Conservation (phyloP, 64 coral and sea anemone genomes). For the Montipora foliosa region DNA sequence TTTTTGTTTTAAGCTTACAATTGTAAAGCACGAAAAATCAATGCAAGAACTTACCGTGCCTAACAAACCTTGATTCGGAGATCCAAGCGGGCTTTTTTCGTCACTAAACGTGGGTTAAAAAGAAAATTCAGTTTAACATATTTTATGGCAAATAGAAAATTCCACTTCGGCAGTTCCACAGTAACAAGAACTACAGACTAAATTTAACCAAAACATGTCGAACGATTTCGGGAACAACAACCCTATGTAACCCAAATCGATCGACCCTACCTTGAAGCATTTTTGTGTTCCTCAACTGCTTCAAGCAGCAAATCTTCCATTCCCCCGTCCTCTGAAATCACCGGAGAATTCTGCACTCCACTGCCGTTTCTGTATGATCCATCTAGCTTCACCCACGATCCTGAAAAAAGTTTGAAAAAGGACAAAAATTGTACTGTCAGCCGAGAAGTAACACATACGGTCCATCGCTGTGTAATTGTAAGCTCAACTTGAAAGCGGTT, state of each 20-base stretch:
- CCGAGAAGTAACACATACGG: no score
- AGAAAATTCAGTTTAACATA: background rate
- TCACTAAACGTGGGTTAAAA: constrained; percentile 8
- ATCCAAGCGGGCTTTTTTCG: constrained; percentile 53
- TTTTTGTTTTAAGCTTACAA: no score
- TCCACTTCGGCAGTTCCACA: background rate
- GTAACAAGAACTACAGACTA: background rate
- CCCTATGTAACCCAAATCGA: background rate
- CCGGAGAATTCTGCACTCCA: constrained; percentile 87
- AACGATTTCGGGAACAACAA: background rate
- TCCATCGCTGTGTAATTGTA: background rate
- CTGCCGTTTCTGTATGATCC: constrained; percentile 79
- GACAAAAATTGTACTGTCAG: background rate
- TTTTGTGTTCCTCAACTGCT: constrained; percentile 83
- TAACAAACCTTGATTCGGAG: constrained; percentile 23
- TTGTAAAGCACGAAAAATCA: background rate
- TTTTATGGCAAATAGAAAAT: no score
- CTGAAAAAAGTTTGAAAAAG: constrained; percentile 1
- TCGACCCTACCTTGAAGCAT: constrained; percentile 44
- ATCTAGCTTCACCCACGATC: constrained; percentile 94
- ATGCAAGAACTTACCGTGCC: background rate
- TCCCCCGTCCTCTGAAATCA: constrained; percentile 78
- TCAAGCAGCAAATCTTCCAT: constrained; percentile 92
- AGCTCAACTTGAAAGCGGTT: background rate
- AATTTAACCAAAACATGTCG: background rate